Percentiles rank a stretch among this genome's conserved stretches.
These are phyloP conservation scores for Elysia chlorotica DNA, from an alignment of 1,140 invertebrate genomes.

Conservation along the genomic window DNA sequence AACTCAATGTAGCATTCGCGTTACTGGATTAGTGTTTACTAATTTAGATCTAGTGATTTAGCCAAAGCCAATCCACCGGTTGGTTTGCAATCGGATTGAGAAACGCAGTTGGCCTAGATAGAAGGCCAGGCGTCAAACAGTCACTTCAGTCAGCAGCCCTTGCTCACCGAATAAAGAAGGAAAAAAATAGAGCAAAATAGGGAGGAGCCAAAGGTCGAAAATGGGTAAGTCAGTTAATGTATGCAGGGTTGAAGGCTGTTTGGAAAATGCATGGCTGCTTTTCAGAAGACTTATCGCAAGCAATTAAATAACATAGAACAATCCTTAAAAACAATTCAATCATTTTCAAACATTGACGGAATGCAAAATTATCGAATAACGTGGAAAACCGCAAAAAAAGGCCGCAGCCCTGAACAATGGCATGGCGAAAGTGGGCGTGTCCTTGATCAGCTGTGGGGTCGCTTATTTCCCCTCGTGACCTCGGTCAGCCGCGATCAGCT, in stretches of 20 bases:
- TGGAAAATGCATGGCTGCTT: background rate
- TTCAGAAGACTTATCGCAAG: background rate
- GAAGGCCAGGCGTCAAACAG: too few species aligned
- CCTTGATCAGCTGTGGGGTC: slow-evolving; percentile 5
- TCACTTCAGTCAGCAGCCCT: too few species aligned
- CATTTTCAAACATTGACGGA: background rate
- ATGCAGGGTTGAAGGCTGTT: slow-evolving; percentile 11
- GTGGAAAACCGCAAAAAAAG: too few species aligned
- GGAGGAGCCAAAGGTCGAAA: background rate
- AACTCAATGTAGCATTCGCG: too few species aligned
- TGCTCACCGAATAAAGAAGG: background rate
- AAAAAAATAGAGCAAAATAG: background rate
- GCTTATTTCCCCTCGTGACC: slow-evolving; percentile 16
- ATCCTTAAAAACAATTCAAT: background rate
- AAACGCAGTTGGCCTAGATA: too few species aligned
- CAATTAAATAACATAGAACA: background rate
- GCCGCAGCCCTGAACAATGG: background rate
- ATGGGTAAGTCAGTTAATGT: slow-evolving; percentile 23
- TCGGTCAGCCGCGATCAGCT: slow-evolving; percentile 11
- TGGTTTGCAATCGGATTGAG: too few species aligned
- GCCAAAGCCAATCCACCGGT: too few species aligned
- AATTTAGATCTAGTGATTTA: too few species aligned
- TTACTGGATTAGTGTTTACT: too few species aligned
- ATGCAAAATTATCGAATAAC: background rate
- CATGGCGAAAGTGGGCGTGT: slow-evolving; percentile 11